Evolutionary conservation across 2,797 vertebrate genomes (phyloP).

Genomic region (Cryptoprocta ferox): DNA sequence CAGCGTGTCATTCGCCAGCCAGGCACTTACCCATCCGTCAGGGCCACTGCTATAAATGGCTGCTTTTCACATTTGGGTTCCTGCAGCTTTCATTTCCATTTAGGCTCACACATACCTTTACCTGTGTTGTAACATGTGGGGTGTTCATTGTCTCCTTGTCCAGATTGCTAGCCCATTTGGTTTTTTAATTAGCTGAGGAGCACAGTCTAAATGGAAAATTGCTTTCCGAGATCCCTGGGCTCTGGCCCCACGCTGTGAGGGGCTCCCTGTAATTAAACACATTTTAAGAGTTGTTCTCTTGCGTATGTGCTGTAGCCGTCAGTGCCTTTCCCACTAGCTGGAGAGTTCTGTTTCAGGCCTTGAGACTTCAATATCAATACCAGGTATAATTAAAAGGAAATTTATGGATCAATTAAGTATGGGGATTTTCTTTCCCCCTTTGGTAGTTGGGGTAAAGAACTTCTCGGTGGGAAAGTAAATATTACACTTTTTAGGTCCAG

Average conservation of each 20-base stretch:
- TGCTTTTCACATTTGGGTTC: conserved; percentile 69
- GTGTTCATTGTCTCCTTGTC: conserved; percentile 64
- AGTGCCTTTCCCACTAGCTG: conserved; percentile 53
- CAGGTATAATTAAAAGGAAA: conserved; percentile 25
- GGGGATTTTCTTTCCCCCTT: neutral
- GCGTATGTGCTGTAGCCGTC: neutral
- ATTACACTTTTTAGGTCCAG: neutral
- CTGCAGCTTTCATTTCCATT: conserved; percentile 52
- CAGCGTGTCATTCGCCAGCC: conserved; percentile 63
- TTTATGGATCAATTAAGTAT: neutral
- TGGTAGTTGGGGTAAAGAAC: neutral
- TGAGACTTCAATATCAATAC: conserved; percentile 45
- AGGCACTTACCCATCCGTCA: conserved; percentile 31
- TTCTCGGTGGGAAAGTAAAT: neutral
- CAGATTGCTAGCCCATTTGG: conserved; percentile 65
- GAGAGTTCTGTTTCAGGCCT: conserved; percentile 48
- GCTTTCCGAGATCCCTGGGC: conserved; percentile 69
- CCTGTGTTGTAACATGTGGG: conserved; percentile 43
- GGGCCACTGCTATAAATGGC: neutral
- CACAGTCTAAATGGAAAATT: conserved; percentile 76
- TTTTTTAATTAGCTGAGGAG: conserved; percentile 79
- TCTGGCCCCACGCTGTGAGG: conserved; percentile 59
- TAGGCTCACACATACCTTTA: conserved; percentile 60
- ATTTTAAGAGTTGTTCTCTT: conserved; percentile 68
- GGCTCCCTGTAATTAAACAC: conserved; percentile 70